Evolutionary conservation across 2,113 vertebrate genomes (phyloP), one percentile per base, ranked within the genome.

Genomic region (Ammodytes dubius): DNA sequence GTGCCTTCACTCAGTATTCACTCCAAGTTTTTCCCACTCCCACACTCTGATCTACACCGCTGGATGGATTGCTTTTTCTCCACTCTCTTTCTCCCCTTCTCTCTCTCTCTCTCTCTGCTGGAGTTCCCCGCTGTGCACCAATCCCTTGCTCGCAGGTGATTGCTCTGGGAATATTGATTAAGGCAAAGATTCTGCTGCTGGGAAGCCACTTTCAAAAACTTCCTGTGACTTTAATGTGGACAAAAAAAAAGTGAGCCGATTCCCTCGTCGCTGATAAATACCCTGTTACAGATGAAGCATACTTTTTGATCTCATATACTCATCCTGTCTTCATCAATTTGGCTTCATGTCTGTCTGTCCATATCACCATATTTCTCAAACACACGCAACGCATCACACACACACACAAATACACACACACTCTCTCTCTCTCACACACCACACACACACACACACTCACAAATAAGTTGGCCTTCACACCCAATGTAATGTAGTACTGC

Each of bases 91-190:
- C 60, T 47, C 67, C 74, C 76, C 84, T 85, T 87, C 88, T 69
- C 71, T 65, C 70, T 69, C 66, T 63, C 60, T 47, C 67, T 77
- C 76, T 85, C 86, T 87, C 88, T 69, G 89, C 85, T 87, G 88
- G 89, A 87, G 92, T 79, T 81, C 89, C 92, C 87, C 50, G 93
- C 93, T 94, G 94, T 63, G 91, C 88, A 40, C 85, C 93, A 87
- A 92, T 92, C 93, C 87, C 84, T 83, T 91, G 91, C 90, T 90
- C 49, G 73, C 87, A 92, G 93, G 91, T 94, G 94, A 95, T 95
- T 95, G 93, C 94, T 88, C 81, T 69, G 82, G 86, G 93, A 94
- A 95, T 95, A 95, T 95, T 95, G 94, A 95, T 94, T 90, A 90
- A 91, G 79, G 88, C 66, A 81, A 85, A 84, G 87, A 89, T 92